phyloP scores from a whole-genome alignment of 2,113 vertebrate species.

The Gymnobelideus leadbeateri region DNA sequence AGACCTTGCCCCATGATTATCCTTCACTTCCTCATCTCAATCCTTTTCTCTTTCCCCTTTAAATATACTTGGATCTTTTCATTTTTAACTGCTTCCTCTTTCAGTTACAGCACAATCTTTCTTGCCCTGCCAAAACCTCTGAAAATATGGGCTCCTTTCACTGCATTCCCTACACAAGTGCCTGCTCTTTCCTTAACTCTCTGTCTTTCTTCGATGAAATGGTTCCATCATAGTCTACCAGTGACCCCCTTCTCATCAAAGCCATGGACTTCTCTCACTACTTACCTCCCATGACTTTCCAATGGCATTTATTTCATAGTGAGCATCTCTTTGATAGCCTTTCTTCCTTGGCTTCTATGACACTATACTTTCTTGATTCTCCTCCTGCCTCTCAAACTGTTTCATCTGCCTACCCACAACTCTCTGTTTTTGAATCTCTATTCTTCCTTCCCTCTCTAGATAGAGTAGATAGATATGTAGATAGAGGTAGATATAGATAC shows the following conservation, averaged over 20 bases:
- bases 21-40: background rate
- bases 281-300: background rate
- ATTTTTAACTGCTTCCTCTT: background rate
- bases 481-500: background rate
- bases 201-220: background rate
- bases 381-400: background rate
- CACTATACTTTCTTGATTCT: background rate
- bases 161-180: background rate
- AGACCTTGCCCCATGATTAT: background rate
- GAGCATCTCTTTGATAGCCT: background rate
- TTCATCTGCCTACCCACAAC: background rate
- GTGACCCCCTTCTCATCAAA: background rate
- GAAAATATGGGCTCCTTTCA: background rate
- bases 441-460: background rate
- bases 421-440: background rate
- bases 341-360: background rate
- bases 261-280: background rate
- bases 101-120: background rate
- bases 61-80: background rate
- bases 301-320: background rate
- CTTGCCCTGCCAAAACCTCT: background rate
- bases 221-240: background rate
- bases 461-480: background rate
- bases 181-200: background rate
- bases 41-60: background rate